Evolutionary conservation across 2,113 vertebrate species (phyloP), one percentile per base, ranked within the genome.

Genomic region (Zosterops hypoxanthus): DNA sequence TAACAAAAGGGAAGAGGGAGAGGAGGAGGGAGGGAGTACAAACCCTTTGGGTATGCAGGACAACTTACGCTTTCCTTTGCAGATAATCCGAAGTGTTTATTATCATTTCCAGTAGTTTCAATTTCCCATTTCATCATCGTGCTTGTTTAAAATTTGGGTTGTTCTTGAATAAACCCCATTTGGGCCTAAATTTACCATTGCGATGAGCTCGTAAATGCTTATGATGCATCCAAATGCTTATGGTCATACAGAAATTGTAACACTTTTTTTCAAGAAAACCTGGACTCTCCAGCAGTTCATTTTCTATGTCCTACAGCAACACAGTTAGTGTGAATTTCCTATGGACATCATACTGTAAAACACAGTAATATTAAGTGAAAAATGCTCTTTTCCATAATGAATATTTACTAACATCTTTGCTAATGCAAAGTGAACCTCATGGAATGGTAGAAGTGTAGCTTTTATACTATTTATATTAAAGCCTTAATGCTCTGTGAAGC

Each of bases 11-110:
- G 7, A 22, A 44, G 6, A 15, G 31, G 33, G 52, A 64, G 5
- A 5, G 7, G 5, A 28, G 13, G 11, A 8, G 1, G 1, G 14
- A 72, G 5, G 29, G 6, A 76, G 8, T 75, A 61, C 1, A 42
- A 66, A 57, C 4, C 5, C 0, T 80, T 68, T 80, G 29, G 2
- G 6, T 59, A 34, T 25, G 4, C 26, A 65, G 18, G 53, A 15
- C 10, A 84, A 21, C 1, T 39, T 81, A 6, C 3, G 1, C 7
- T 82, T 92, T 49, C 56, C 47, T 26, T 39, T 25, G 34, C 4
- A 41, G 9, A n/a, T 39, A 9, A 9, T 61, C 46, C 70, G 2
- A 70, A 75, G 6, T 26, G 7, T 41, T 71, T 41, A 4, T 71
- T 82, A 34, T 42, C 0, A 53, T 22, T 24, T 82, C 10, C 14